A percentile compares a stretch with the other conserved stretches of the same genome.
Conservation (phyloP, 1,140 invertebrate species). For the Nymphalis io region DNA sequence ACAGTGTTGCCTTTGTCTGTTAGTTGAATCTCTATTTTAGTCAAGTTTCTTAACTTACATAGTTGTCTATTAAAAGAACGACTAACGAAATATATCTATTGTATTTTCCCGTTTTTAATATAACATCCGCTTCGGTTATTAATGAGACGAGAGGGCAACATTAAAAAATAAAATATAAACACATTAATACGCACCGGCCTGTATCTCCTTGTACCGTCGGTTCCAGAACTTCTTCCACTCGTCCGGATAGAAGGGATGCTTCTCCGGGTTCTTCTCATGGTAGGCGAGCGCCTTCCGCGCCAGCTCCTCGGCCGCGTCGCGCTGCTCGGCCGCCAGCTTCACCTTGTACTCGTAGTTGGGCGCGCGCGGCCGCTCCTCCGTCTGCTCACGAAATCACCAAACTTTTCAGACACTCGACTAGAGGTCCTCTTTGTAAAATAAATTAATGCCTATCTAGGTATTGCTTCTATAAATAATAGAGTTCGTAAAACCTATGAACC, state of each 20-base stretch:
- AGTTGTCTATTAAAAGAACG: too few relatives aligned
- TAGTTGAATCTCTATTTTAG: too few relatives aligned
- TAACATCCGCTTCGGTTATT: too few relatives aligned
- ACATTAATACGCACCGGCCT: constrained; percentile 72
- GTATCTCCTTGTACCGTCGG: constrained; percentile 89
- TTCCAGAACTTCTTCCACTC: constrained; percentile 95
- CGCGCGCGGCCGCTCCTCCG: constrained; percentile 22
- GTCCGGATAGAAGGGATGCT: constrained; percentile 91
- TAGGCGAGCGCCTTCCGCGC: constrained; percentile 82
- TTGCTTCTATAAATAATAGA: too few relatives aligned
- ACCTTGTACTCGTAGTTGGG: constrained; percentile 62
- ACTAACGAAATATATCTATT: too few relatives aligned
- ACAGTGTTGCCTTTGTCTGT: too few relatives aligned
- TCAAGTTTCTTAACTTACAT: too few relatives aligned
- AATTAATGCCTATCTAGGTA: too few relatives aligned
- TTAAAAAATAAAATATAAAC: constrained; percentile 1
- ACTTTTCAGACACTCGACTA: too few relatives aligned
- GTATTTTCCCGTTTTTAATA: too few relatives aligned
- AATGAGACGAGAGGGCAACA: background rate
- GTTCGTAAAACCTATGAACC: too few relatives aligned
- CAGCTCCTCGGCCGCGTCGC: constrained; percentile 43
- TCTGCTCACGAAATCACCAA: background rate
- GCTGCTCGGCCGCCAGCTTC: constrained; percentile 51
- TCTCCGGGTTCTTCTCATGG: constrained; percentile 91
- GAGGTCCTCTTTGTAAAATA: too few relatives aligned